Base-by-base conservation (phyloP, 2,113 vertebrate genomes). In the Spermophilus dauricus region DNA sequence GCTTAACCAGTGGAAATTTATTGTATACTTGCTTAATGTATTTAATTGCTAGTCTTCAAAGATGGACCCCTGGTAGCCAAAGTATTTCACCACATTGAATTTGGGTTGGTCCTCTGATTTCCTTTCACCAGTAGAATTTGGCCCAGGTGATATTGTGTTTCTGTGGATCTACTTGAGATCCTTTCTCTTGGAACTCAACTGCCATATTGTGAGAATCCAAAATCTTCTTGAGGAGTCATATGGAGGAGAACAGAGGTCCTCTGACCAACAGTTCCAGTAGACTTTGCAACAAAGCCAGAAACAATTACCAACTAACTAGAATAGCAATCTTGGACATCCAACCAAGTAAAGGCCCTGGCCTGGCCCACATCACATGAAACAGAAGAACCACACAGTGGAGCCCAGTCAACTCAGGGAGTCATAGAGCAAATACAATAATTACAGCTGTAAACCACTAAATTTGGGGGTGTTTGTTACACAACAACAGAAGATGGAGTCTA, bases 361-460 rank as follows among this genome's bases (percentile, higher is more conserved):
- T 42, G 11, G 1, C 16, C 37, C 42, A 58, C 17, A 26, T 45
- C 42, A 72, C 24, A 37, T 9, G 20, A 39, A 89, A 72, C 34
- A 90, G 28, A 92, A 93, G 56, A 63, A 56, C 34, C 34, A 72
- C 17, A 77, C 24, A 81, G n/a, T 26, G 94, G 81, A 95, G 39
- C 10, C 39, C 88, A 48, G 26, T 34, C 73, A 78, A 34, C 42
- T 77, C 67, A 92, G n/a, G 78, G 73, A 96, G 72, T 89, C 77
- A 28, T 1, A 94, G 6, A 89, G 20, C 20, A 37, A 91, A 95
- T 65, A 16, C 69, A 80, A 81, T 34, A 3, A 70, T 34, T n/a
- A 73, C 78, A 78, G 9, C 8, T 30, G 1, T 58, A 82, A 95
- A 22, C 10, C 17, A 39, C 56, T 75, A 63, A 30, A 26, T 84